A percentile compares a stretch with the other conserved stretches of the same genome.
These are phyloP conservation scores for Aphelenchoides besseyi DNA, from an alignment of 1,140 invertebrate species.

Conservation along the genomic window DNA sequence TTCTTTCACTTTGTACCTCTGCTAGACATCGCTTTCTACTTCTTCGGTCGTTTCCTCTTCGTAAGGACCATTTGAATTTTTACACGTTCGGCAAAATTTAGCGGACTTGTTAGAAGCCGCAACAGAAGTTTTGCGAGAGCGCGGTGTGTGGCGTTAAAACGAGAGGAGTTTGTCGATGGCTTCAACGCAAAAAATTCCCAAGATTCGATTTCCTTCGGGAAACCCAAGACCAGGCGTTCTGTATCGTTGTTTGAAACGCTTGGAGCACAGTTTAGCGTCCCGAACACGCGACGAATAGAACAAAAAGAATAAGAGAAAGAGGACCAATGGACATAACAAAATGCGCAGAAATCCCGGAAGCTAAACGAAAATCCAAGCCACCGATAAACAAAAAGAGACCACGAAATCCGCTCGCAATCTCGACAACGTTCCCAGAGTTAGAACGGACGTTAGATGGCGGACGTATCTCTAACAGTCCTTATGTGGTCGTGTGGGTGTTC, in stretches of 20 bases:
- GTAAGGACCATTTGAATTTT: constrained; percentile 3
- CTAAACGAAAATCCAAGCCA: too few species aligned
- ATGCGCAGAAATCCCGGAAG: too few species aligned
- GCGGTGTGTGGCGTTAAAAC: neutral
- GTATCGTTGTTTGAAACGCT: neutral
- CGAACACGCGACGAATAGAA: neutral
- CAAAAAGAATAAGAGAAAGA: too few species aligned
- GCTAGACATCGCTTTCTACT: neutral
- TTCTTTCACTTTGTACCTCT: neutral
- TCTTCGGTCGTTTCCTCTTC: neutral
- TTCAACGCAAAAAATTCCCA: neutral
- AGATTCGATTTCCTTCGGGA: neutral
- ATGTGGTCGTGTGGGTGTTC: too few species aligned
- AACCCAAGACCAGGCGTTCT: neutral
- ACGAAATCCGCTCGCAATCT: too few species aligned
- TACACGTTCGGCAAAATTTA: neutral
- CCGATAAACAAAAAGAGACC: too few species aligned
- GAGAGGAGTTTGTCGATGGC: neutral
- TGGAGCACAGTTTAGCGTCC: neutral
- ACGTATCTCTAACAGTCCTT: too few species aligned
- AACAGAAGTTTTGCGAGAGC: constrained; percentile 2
- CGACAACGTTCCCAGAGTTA: too few species aligned
- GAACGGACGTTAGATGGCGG: too few species aligned
- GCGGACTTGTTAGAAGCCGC: neutral
- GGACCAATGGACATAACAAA: too few species aligned